Evolutionary conservation across 2,888 invertebrate genomes (phyloP), one percentile per base, ranked within the genome.

Genomic region (Tipula confusa): DNA sequence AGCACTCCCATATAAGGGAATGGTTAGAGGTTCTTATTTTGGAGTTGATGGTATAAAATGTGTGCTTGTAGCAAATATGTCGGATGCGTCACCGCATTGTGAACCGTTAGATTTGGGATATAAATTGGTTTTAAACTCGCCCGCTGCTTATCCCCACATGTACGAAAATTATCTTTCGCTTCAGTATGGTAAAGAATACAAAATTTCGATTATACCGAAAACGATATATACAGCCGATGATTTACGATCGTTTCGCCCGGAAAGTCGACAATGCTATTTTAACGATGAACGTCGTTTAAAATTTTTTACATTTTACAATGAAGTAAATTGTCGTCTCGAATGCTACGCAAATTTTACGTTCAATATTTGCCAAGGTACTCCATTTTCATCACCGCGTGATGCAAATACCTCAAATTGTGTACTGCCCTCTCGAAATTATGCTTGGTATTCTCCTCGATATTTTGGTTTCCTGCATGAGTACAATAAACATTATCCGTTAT

Each of bases 231-330:
- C 31, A 5, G 3, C 31, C 4, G 3, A 31, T 7, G 31, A 31
- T 7, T 31, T 31, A 31, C 7, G 4, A 7, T 5, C 3, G 3
- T 31, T 31, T 3, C 31, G 7, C 31, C 31, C 31, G 4, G 31
- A 31, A 31, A 31, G 92, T 84, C 91, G 93, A 36, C 92, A 92
- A 86, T 93, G 93, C 86, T 93, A 91, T 88, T 93, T 93, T 87
- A 91, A 92, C 82, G 88, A 87, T 79, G 93, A 93, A 86, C 90
- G 93, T 31, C 89, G 91, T 85, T 89, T 93, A 79, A 88, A 89
- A 36, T 93, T 91, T 87, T 93, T 91, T 87, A 91, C 91, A 87
- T 91, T 92, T 33, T 94, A 94, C 88, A 94, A 94, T 0, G 24
- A 64, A 24, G 1, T 11, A 1, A 64, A 64, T 9, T 64, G 64